A percentile compares a stretch with the other conserved stretches of the same genome.
Evolutionary conservation across 2,797 vertebrate genomes (phyloP).

Genomic region (Galago senegalensis): DNA sequence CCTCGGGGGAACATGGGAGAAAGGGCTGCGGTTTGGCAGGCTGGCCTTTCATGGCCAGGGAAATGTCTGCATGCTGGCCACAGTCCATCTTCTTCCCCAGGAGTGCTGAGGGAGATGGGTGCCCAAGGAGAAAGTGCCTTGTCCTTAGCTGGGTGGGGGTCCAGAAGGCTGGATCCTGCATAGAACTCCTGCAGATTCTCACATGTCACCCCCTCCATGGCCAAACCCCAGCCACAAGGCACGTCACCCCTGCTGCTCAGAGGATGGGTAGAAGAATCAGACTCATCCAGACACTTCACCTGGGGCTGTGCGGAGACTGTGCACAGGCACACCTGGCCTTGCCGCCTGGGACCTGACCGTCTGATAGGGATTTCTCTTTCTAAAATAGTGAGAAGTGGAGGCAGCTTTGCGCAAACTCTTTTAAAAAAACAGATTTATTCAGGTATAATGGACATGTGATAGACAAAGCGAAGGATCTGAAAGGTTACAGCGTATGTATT

Average conservation of each 20-base stretch:
- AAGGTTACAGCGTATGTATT: accelerated
- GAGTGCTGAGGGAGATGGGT: neutral
- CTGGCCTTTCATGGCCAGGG: no score
- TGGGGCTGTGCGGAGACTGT: neutral
- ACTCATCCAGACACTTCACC: neutral
- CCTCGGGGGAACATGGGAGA: neutral
- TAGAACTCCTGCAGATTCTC: neutral
- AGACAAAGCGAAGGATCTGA: neutral
- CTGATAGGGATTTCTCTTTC: neutral
- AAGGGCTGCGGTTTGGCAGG: neutral
- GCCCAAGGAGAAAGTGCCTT: no score
- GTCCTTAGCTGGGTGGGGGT: neutral
- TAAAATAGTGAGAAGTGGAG: neutral
- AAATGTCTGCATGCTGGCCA: neutral
- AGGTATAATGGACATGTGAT: neutral
- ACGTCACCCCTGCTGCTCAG: neutral
- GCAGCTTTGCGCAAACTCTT: neutral
- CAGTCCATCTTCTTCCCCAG: neutral
- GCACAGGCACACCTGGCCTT: neutral
- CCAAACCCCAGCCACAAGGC: neutral
- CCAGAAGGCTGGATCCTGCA: neutral
- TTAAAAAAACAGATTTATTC: neutral
- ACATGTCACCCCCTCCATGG: accelerated
- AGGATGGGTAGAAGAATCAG: neutral
- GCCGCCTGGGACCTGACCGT: no score